These are phyloP conservation scores for Ophiothrix spiculata DNA, from an alignment of 35 echinoderm and acorn worm genomes.

Conservation along the genomic window DNA sequence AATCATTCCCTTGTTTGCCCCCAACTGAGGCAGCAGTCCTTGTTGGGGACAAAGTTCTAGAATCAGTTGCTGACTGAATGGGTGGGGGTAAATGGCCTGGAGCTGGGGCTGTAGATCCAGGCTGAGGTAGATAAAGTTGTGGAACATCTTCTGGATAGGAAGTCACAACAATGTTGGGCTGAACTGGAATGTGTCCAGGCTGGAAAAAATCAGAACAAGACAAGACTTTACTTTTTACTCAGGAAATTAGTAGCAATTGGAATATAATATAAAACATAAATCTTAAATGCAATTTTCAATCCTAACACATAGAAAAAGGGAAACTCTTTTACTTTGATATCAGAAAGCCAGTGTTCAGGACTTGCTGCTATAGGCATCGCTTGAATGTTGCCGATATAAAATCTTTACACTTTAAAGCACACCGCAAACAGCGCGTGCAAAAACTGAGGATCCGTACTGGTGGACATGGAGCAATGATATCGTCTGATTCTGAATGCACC, in stretches of 20 bases:
- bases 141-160: conserved; percentile 6
- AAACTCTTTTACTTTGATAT: too few relatives aligned
- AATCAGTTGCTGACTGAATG: neutral
- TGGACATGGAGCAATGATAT: too few relatives aligned
- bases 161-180: conserved; percentile 1
- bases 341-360: too few relatives aligned
- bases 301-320: too few relatives aligned
- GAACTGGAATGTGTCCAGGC: conserved; percentile 2
- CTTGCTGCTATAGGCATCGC: too few relatives aligned
- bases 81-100: neutral
- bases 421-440: too few relatives aligned
- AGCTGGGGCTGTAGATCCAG: neutral
- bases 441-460: too few relatives aligned
- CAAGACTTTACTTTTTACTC: too few relatives aligned
- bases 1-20: neutral
- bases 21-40: neutral
- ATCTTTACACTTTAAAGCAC: too few relatives aligned
- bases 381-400: too few relatives aligned
- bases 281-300: neutral
- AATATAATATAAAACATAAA: conserved; percentile 32
- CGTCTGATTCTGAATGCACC: too few relatives aligned
- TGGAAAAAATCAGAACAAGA: neutral
- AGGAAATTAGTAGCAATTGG: conserved; percentile 80
- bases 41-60: neutral
- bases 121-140: neutral